phyloP scores from a whole-genome alignment of 2,113 vertebrate species.

The Amblyopsis rosae region DNA sequence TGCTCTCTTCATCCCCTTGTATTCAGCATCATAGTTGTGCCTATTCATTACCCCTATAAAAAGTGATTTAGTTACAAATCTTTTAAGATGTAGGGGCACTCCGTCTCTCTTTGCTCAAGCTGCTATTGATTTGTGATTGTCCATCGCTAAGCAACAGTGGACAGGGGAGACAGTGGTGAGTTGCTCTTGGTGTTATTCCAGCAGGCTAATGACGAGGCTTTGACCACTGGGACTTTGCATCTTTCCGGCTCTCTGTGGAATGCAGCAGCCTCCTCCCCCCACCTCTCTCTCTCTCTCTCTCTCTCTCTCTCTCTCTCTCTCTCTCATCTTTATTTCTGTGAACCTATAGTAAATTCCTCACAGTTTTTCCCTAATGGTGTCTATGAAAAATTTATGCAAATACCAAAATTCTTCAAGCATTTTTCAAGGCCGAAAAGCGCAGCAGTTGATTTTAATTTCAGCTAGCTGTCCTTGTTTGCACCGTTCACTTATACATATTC shows the following conservation, averaged over 20 bases:
- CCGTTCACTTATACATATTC: constrained; percentile 20
- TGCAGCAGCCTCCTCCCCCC: constrained; percentile 26
- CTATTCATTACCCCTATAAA: constrained; percentile 12
- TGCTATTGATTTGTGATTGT: constrained; percentile 42
- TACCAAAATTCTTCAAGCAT: too few relatives aligned
- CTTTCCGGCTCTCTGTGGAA: constrained; percentile 52
- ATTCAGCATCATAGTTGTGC: constrained; percentile 2
- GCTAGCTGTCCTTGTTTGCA: neutral
- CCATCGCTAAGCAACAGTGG: constrained; percentile 62
- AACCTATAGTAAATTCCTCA: constrained; percentile 10
- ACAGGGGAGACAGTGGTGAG: constrained; percentile 27
- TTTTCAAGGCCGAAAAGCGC: too few relatives aligned
- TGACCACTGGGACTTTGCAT: constrained; percentile 44
- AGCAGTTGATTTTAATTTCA: too few relatives aligned
- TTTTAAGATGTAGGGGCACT: neutral
- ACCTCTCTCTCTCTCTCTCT: neutral
- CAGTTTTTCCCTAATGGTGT: constrained; percentile 4
- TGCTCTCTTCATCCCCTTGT: constrained; percentile 21
- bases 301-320: neutral
- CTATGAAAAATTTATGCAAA: neutral
- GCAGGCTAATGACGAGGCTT: constrained; percentile 62
- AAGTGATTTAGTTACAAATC: constrained; percentile 13
- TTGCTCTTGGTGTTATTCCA: constrained; percentile 48
- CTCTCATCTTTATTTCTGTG: neutral
- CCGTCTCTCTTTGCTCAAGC: constrained; percentile 3